Evolutionary conservation across 2,113 vertebrate species (phyloP), one percentile per base, ranked within the genome.

Genomic region (Prochilodus magdalenae): DNA sequence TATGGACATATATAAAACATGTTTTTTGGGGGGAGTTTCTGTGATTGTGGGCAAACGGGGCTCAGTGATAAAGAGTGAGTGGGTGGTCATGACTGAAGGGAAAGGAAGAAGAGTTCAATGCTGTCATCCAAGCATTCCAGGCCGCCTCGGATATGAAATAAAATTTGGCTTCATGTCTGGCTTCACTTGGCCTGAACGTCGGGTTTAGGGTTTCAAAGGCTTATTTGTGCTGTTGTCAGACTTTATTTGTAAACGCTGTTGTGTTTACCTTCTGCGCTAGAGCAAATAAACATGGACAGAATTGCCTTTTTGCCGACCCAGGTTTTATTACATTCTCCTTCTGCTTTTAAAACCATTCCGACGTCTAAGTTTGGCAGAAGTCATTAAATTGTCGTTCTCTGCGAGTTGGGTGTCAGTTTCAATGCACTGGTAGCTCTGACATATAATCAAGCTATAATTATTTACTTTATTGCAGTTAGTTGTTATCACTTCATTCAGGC

Each of bases 21-120:
- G 12, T 57, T 87, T 90, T 85, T 88, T 90, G n/a, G n/a, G n/a
- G n/a, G n/a, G n/a, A n/a, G n/a, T 90, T 93, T 36, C 51, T 81
- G 73, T 86, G 82, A 89, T 66, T 73, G 81, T 86, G 88, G 16
- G 53, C 77, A 85, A 88, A 86, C 80, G 1, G 80, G 88, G 84
- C 85, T 12, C 49, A 72, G 79, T 75, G 60, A 82, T 89, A 91
- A 88, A 90, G 86, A 90, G 70, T 70, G 59, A 80, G 77, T 86
- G 84, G 76, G 81, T 87, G 73, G 81, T 71, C 51, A 26, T 26
- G 76, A 27, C 47, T 44, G 53, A 73, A 76, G 71, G 15, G 36
- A 53, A 57, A 77, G 22, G 66, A 49, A 51, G 79, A 85, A 73
- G 57, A 57, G 53, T 85, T 85, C 79, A 77, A 66, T 60, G 83